Evolutionary conservation across 2,113 vertebrate species (phyloP), one percentile per base, ranked within the genome.

Genomic region (Atlantisia rogersi): DNA sequence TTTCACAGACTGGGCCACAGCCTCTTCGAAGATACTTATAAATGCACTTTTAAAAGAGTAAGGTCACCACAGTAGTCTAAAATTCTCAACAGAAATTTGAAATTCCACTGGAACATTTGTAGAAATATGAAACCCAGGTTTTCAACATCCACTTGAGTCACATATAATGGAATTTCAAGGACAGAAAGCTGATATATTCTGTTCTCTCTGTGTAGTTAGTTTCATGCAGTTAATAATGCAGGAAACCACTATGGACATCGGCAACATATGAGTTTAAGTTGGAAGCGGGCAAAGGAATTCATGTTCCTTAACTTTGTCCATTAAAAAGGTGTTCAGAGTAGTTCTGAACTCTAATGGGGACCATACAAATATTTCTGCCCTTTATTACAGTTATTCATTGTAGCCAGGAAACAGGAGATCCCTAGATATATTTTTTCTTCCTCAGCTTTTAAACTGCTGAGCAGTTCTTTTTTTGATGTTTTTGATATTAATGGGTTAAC

Each of bases 91-190:
- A 83, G 20, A 70, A 17, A 39, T 68, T 88, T 93, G 64, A 95
- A 93, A 73, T 62, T 85, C 79, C 75, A 37, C 15, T 58, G 91
- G 83, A 91, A 93, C 91, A 81, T 76, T 32, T 84, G 40, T 84
- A 84, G 52, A 88, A 84, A 77, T 37, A 31, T 53, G 42, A 81
- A 90, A 84, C 37, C 25, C 48, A n/a, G 21, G 29, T 79, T 82
- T 82, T 79, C 62, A 63, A 58, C 73, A 86, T 63, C 65, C 32
- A 63, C 8, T 87, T 81, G 69, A 95, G 53, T 67, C 87, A 88
- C 10, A 22, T 32, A 64, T 40, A 35, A 73, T 32, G 26, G 69
- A 88, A 67, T 79, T 83, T 40, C 40, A 83, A 86, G 46, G 63
- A 35, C 35, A 79, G 35, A 83, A 83, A 65, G 37, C 4, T 5